Percentiles rank a stretch among this genome's conserved stretches.
phyloP scores from a whole-genome alignment of 1,140 invertebrate species.

The Centruroides sculpturatus region DNA sequence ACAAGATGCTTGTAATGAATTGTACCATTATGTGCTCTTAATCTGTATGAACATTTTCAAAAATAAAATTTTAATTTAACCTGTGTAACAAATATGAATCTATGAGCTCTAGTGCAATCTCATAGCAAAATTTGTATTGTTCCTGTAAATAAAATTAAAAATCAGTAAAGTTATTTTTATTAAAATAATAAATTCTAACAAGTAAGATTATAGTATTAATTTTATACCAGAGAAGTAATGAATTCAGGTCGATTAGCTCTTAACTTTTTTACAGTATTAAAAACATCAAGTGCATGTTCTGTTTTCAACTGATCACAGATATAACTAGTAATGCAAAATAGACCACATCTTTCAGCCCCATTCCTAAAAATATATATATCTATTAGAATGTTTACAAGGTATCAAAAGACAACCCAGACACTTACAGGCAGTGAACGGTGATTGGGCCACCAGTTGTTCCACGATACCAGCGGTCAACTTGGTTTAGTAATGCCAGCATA shows the following conservation, averaged over 20 bases:
- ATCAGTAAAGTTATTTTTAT: neutral
- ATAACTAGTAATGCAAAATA: constrained; percentile 27
- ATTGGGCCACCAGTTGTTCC: constrained; percentile 9
- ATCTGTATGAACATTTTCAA: too few species aligned
- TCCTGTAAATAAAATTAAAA: constrained; percentile 1
- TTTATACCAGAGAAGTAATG: constrained; percentile 15
- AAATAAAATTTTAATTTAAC: neutral
- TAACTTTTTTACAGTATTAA: constrained; percentile 27
- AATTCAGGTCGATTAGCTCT: constrained; percentile 15
- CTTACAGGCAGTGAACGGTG: constrained; percentile 13
- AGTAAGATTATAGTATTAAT: too few species aligned
- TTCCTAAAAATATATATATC: constrained; percentile 22
- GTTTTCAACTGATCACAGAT: constrained; percentile 29
- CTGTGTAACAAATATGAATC: constrained; percentile 1
- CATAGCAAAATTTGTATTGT: constrained; percentile 8
- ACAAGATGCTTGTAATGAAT: too few species aligned
- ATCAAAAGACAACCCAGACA: neutral
- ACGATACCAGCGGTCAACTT: constrained; percentile 2
- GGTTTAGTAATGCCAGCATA: constrained; percentile 1
- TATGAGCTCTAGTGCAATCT: constrained; percentile 5
- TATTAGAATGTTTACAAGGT: too few species aligned
- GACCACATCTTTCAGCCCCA: constrained; percentile 28
- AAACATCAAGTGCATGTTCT: constrained; percentile 31
- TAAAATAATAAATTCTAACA: neutral
- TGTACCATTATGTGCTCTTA: too few species aligned